A percentile compares a stretch with the other conserved stretches of the same genome.
These are phyloP conservation scores for Crypturellus undulatus DNA, from an alignment of 2,113 vertebrate species.

Conservation along the genomic window DNA sequence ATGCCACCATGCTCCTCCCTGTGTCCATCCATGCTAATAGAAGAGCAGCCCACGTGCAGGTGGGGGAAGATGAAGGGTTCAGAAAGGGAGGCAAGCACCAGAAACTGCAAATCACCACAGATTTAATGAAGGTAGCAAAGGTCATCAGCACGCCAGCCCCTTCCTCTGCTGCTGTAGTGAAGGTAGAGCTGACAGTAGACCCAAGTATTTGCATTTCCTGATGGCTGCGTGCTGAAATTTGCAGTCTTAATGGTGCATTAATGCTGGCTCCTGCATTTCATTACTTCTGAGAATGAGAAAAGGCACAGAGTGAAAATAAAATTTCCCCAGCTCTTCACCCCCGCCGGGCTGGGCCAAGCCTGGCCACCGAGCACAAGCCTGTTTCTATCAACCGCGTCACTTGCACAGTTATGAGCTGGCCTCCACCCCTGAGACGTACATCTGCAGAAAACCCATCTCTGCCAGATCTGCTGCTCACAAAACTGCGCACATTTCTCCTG, in stretches of 20 bases:
- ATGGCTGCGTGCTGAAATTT: slow-evolving; percentile 53
- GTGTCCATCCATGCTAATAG: background rate
- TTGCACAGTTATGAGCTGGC: background rate
- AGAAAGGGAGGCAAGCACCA: background rate
- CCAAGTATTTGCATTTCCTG: slow-evolving; percentile 38
- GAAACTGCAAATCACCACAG: background rate
- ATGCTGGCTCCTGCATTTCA: slow-evolving; percentile 60
- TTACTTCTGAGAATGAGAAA: background rate
- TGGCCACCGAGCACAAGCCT: background rate
- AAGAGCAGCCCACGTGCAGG: accelerated
- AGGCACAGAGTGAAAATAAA: background rate
- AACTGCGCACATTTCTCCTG: accelerated
- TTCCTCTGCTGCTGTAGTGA: background rate
- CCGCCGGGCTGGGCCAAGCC: background rate
- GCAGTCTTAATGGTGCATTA: slow-evolving; percentile 62
- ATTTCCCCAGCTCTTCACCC: background rate
- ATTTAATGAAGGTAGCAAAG: background rate
- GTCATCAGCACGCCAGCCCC: slow-evolving; percentile 21
- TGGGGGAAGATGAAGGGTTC: background rate
- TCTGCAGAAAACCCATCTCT: background rate
- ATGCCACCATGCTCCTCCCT: background rate
- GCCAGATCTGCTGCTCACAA: background rate
- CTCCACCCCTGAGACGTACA: accelerated
- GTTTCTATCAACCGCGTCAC: background rate
- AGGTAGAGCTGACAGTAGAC: background rate